phyloP scores from a whole-genome alignment of 2,113 vertebrate genomes.

The Gasterosteus nipponicus region DNA sequence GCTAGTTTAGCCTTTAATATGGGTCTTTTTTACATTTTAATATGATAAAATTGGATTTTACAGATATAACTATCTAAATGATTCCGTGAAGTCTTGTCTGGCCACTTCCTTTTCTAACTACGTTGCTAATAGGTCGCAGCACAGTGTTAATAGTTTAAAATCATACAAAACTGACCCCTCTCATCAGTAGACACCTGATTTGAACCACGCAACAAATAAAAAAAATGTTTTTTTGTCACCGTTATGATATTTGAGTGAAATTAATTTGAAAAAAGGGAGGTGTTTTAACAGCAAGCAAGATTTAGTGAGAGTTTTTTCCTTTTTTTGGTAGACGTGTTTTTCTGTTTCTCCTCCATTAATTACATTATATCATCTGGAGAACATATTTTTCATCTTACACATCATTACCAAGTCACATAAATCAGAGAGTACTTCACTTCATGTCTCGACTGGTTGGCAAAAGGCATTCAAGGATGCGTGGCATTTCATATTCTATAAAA shows the following conservation, averaged over 20 bases:
- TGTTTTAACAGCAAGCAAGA: not conserved
- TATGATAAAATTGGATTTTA: not conserved
- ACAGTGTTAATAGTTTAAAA: no score
- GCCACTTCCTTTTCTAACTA: not conserved
- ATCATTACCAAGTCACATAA: conserved; percentile 11
- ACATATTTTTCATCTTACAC: not conserved
- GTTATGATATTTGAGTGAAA: no score
- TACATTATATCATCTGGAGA: not conserved
- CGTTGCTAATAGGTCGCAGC: not conserved
- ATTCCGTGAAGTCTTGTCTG: not conserved
- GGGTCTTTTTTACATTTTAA: no score
- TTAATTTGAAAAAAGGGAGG: no score
- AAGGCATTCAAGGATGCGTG: not conserved
- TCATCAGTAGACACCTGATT: not conserved
- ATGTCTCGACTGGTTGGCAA: conserved; percentile 8
- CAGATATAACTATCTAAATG: not conserved
- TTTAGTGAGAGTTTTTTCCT: not conserved
- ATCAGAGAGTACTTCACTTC: conserved; percentile 3
- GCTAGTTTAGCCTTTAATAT: no score
- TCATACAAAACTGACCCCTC: not conserved
- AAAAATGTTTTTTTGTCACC: no score
- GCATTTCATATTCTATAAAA: not conserved
- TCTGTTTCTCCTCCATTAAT: not conserved
- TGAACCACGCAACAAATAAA: not conserved
- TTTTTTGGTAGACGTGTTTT: not conserved